Evolutionary conservation across 2,888 invertebrate genomes (phyloP).

Genomic region (Taenaris catops): DNA sequence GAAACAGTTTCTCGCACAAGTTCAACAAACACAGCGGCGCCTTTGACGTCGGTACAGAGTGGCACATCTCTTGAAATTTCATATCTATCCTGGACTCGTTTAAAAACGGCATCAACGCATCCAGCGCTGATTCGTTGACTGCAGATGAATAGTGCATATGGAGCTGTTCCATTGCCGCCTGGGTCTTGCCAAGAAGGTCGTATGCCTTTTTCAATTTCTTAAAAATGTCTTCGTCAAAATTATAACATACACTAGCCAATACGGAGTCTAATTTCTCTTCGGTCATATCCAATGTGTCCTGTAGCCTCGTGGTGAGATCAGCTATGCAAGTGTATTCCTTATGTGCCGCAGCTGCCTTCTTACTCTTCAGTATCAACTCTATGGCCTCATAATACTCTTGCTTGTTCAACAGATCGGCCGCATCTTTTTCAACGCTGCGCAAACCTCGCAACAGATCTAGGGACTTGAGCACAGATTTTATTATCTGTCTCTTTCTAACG

Average conservation of each 20-base stretch:
- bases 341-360: constrained; percentile 90
- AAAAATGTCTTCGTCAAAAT: constrained; percentile 90
- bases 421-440: constrained; percentile 91
- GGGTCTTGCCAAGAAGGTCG: constrained; percentile 92
- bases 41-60: constrained; percentile 61
- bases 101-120: constrained; percentile 77
- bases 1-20: constrained; percentile 92
- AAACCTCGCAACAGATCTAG: constrained; percentile 71
- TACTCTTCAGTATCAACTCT: constrained; percentile 92
- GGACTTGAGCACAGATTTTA: constrained; percentile 88
- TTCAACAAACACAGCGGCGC: constrained; percentile 86
- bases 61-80: constrained; percentile 91
- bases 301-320: constrained; percentile 90
- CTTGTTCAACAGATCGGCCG: constrained; percentile 89
- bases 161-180: constrained; percentile 95
- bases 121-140: constrained; percentile 89
- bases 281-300: constrained; percentile 94
- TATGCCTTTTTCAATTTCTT: constrained; percentile 93
- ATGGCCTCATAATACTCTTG: constrained; percentile 95
- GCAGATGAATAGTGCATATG: constrained; percentile 97
- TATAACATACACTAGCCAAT: constrained; percentile 86
- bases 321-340: constrained; percentile 95
- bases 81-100: constrained; percentile 40
- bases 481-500: constrained; percentile 92
- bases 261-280: constrained; percentile 95